Conservation (phyloP, 2,797 vertebrate species). For the Enteromius afrohamiltoni region DNA sequence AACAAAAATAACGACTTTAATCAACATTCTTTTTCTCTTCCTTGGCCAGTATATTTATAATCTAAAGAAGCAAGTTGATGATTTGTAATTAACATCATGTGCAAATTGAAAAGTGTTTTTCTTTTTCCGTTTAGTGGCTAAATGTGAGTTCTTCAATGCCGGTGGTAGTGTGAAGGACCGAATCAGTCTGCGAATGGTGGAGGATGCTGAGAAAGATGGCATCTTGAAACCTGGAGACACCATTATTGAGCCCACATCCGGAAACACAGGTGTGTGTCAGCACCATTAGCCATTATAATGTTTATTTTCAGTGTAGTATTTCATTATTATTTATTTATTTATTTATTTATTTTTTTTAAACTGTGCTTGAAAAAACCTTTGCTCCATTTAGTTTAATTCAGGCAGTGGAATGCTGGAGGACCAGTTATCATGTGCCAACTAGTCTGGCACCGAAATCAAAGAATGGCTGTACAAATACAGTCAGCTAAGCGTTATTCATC, state of each 20-base stretch:
- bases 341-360: not conserved
- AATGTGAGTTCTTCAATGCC: constrained; percentile 96
- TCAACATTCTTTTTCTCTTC: not conserved
- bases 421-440: not conserved
- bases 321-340: not conserved
- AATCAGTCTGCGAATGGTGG: constrained; percentile 94
- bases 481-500: not conserved
- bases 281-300: not conserved
- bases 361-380: not conserved
- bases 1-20: not conserved
- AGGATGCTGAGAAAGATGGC: constrained; percentile 89
- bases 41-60: not conserved
- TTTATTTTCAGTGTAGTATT: not conserved
- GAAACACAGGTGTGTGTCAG: constrained; percentile 89
- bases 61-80: not conserved
- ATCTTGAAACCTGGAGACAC: constrained; percentile 91
- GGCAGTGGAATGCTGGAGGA: not conserved
- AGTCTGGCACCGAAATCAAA: not conserved
- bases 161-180: constrained; percentile 97
- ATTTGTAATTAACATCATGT: not conserved
- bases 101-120: not conserved
- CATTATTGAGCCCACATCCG: constrained; percentile 95
- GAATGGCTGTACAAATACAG: not conserved
- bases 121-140: constrained; percentile 82
- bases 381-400: not conserved